Percentiles rank a stretch among this genome's conserved stretches.
Evolutionary conservation across 1,140 invertebrate genomes (phyloP).

Genomic region (Halesus radiatus): DNA sequence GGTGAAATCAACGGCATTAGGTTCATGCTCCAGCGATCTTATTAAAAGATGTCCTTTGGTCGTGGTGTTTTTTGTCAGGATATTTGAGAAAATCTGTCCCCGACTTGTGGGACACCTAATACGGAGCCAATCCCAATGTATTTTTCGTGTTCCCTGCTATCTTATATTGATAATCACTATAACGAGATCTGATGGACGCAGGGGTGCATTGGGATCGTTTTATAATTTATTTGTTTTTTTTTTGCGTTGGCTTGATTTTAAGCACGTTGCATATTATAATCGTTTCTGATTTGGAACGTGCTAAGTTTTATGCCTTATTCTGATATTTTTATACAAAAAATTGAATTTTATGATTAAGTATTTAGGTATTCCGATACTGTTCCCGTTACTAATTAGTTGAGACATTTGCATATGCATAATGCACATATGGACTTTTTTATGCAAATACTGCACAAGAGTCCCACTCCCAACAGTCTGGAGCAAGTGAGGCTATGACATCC

Average conservation of each 20-base stretch:
- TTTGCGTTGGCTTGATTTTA: no score
- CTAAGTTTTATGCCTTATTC: no score
- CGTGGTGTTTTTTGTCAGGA: constrained; percentile 37
- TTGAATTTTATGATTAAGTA: no score
- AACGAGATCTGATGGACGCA: constrained; percentile 52
- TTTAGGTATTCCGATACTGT: no score
- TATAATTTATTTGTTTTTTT: no score
- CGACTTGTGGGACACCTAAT: constrained; percentile 54
- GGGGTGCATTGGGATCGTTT: neutral
- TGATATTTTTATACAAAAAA: no score
- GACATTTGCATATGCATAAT: no score
- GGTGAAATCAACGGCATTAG: constrained; percentile 52
- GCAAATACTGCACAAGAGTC: no score
- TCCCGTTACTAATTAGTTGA: no score
- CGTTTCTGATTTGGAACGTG: neutral
- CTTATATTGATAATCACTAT: constrained; percentile 54
- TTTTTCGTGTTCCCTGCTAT: constrained; percentile 54
- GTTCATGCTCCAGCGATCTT: constrained; percentile 52
- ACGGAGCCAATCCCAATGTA: constrained; percentile 53
- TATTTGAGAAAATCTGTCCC: constrained; percentile 56
- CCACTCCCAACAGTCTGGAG: no score
- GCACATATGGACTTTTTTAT: no score
- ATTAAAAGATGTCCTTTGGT: constrained; percentile 43
- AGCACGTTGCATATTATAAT: neutral
- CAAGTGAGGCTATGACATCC: no score